Evolutionary conservation across 1,140 invertebrate genomes (phyloP), one percentile per base, ranked within the genome.

Genomic region (Cardiocondyla obscurior): DNA sequence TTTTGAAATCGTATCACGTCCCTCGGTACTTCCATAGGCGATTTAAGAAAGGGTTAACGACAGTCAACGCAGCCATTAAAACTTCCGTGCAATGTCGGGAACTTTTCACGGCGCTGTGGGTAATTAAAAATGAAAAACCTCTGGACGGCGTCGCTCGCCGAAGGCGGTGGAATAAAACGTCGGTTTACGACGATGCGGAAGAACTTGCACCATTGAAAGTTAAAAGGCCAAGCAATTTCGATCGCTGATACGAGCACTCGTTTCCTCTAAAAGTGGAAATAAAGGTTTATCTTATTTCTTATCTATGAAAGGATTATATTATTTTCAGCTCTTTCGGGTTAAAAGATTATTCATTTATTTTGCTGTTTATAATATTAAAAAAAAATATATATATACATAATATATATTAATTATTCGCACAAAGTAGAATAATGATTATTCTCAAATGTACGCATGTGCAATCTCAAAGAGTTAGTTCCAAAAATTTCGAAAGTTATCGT

Each of bases 71-170:
- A 30, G 73, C 81, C 86, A 82, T 88, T 88, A 88, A 88, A 88
- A 88, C 73, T 88, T 88, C 19, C 42, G 28, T 64, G 57, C 55
- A 25, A 25, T 22, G 16, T 36, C 28, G n/a, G 25, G 39, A 88
- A 88, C 83, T 88, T 87, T 87, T 84, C 69, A 51, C 73, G 58
- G 72, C 51, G 60, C 39, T 39, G 70, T 55, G 19, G 67, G 67
- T 84, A 88, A 88, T 88, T 88, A 88, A 88, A 88, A 88, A 88
- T 88, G 84, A 88, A 88, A 88, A 83, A 88, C 16, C 82, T 62
- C 16, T 44, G 36, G 64, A 49, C 67, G 33, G 30, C 58, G 72
- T 79, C 83, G 83, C 64, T 79, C 64, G 58, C 82, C 53, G 33
- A 70, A 77, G 82, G 55, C 57, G 77, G 51, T 36, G 70, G 64